phyloP scores from a whole-genome alignment of 2,888 invertebrate species.

The Apocheima hispidaria region DNA sequence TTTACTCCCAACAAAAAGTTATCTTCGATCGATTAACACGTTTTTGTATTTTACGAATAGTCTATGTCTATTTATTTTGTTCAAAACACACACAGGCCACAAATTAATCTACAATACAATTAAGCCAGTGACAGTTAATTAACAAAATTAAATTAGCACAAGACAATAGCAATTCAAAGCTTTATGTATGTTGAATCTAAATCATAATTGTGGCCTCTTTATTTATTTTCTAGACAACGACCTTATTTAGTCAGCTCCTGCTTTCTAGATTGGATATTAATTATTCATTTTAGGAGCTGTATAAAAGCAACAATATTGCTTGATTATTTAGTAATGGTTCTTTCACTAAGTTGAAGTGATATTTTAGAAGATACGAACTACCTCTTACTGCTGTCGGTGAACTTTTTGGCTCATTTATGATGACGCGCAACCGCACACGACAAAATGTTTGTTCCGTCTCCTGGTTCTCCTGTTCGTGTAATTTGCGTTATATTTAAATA shows the following conservation, averaged over 20 bases:
- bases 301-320: background rate
- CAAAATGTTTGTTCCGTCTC: too few relatives aligned
- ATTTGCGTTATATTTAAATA: too few relatives aligned
- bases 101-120: slow-evolving; percentile 11
- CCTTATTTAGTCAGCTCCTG: background rate
- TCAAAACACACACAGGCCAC: slow-evolving; percentile 3
- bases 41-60: too few relatives aligned
- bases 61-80: background rate
- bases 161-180: slow-evolving; percentile 12
- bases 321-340: too few relatives aligned
- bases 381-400: too few relatives aligned
- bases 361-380: too few relatives aligned
- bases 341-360: too few relatives aligned
- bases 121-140: slow-evolving; percentile 17
- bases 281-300: slow-evolving; percentile 5
- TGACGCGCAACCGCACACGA: too few relatives aligned
- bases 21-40: too few relatives aligned
- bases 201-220: slow-evolving; percentile 3
- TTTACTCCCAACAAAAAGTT: too few relatives aligned
- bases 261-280: background rate
- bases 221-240: slow-evolving; percentile 1
- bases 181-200: slow-evolving; percentile 11
- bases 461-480: too few relatives aligned
- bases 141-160: slow-evolving; percentile 14
- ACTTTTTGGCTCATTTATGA: too few relatives aligned